Evolutionary conservation across 1,140 invertebrate species (phyloP).

Genomic region (Euwallacea similis): DNA sequence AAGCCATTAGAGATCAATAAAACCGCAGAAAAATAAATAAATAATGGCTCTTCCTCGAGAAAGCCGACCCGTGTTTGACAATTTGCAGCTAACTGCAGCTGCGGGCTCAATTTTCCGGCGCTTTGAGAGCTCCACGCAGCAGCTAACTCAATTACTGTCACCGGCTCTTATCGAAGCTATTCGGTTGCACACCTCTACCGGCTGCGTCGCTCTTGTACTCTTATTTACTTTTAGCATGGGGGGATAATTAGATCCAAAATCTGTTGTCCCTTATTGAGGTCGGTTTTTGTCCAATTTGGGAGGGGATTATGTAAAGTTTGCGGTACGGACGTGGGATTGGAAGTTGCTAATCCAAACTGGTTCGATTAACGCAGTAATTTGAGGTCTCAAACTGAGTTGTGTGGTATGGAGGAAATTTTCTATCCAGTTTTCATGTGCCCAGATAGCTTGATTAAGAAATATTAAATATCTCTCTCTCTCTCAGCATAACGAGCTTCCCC

Average conservation of each 20-base stretch:
- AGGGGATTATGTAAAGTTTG: background rate
- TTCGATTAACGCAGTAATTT: constrained; percentile 9
- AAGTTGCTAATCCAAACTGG: constrained; percentile 5
- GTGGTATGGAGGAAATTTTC: background rate
- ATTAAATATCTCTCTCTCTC: too few relatives aligned
- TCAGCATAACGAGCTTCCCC: background rate
- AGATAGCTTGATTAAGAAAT: too few relatives aligned
- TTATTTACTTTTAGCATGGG: background rate
- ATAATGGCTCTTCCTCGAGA: background rate
- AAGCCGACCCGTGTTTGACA: constrained; percentile 6
- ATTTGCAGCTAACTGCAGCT: constrained; percentile 17
- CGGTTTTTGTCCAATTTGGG: background rate
- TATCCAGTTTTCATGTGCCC: too few relatives aligned
- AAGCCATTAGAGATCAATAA: too few relatives aligned
- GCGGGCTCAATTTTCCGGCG: constrained; percentile 10
- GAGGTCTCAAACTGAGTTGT: constrained; percentile 13
- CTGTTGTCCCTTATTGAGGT: background rate
- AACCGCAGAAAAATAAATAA: constrained; percentile 8
- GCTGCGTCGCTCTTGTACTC: background rate
- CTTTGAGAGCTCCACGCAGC: constrained; percentile 7
- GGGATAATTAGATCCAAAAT: background rate
- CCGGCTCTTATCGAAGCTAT: constrained; percentile 11
- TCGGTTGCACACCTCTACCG: constrained; percentile 4
- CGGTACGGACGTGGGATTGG: background rate
- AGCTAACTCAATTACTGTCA: constrained; percentile 19